Evolutionary conservation across 2,113 vertebrate species (phyloP), one percentile per base, ranked within the genome.

Genomic region (Ophthalmotilapia sp.): DNA sequence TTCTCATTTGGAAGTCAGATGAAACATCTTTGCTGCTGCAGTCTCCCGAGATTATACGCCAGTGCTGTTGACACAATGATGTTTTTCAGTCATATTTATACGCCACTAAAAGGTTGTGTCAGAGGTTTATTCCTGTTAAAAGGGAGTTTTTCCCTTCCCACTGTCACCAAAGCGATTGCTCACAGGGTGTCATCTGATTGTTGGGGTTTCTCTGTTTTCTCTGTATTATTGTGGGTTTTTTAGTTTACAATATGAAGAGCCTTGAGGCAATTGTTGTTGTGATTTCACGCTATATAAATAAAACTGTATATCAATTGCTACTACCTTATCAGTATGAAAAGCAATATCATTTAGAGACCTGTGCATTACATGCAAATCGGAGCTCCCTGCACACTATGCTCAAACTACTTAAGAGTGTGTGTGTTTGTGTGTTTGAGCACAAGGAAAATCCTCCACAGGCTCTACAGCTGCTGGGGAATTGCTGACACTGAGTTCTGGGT

Each of bases 1-100:
- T 68, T 62, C 82, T 84, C 33, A 68, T 86, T 88, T 90, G 62
- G 83, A 90, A 79, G 65, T 83, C 17, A 49, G 75, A 85, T 83
- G 53, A 65, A 83, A 87, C 79, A 60, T 79, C 14, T 55, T 75
- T 80, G 29, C 53, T 29, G 21, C 70, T 11, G 47, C 19, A n/a
- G 38, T 47, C 90, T 89, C 81, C 33, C 2, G 58, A 80, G 86
- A 84, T 3, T 19, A 79, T 2, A 47, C 38, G 14, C 6, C 6
- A 81, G 38, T 3, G 4, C 47, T 13, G 58, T 26, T 62, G 86
- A 49, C 36, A 75, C 79, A 87, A 79, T 33, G n/a, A 12, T 29
- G 53, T 3, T 14, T 54, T 49, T 49, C 51, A 19, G 7, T 62
- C 21, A 47, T 1, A 23, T 17, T 33, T 15, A n/a, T 10, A n/a